A percentile compares a stretch with the other conserved stretches of the same genome.
phyloP scores from a whole-genome alignment of 2,113 vertebrate genomes.

The Cynocephalus volans region DNA sequence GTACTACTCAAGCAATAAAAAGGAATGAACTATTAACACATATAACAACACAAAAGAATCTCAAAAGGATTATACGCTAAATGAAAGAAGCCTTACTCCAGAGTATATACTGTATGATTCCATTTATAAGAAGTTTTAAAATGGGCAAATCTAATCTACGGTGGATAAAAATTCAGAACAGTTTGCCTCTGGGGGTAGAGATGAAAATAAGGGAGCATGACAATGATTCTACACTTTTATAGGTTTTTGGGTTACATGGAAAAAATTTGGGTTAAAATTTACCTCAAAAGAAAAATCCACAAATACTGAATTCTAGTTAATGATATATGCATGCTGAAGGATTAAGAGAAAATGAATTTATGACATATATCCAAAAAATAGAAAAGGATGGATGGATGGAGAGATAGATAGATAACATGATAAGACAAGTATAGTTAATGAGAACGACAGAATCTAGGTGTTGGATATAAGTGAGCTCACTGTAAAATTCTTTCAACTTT shows the following conservation, averaged over 20 bases:
- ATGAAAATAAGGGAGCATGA: background rate
- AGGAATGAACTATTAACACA: slow-evolving; percentile 16
- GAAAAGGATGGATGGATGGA: background rate
- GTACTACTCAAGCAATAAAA: slow-evolving; percentile 19
- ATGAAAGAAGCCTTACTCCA: background rate
- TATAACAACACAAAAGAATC: background rate
- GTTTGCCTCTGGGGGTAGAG: background rate
- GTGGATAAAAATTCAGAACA: background rate
- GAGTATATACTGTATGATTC: background rate
- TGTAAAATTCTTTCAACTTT: slow-evolving; percentile 54
- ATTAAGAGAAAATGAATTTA: slow-evolving; percentile 44
- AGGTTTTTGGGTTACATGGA: background rate
- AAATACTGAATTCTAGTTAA: slow-evolving; percentile 45
- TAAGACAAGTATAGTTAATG: background rate
- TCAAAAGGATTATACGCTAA: background rate
- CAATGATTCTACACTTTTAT: background rate
- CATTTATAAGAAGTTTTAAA: background rate
- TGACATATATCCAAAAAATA: background rate
- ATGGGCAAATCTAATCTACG: background rate
- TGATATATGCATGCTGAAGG: background rate
- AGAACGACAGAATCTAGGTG: slow-evolving; percentile 15
- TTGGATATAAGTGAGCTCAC: background rate
- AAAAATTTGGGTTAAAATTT: background rate
- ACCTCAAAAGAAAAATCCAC: slow-evolving; percentile 55
- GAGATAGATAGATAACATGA: background rate